Evolutionary conservation across 2,797 vertebrate species (phyloP).

Genomic region (Agapornis canus): DNA sequence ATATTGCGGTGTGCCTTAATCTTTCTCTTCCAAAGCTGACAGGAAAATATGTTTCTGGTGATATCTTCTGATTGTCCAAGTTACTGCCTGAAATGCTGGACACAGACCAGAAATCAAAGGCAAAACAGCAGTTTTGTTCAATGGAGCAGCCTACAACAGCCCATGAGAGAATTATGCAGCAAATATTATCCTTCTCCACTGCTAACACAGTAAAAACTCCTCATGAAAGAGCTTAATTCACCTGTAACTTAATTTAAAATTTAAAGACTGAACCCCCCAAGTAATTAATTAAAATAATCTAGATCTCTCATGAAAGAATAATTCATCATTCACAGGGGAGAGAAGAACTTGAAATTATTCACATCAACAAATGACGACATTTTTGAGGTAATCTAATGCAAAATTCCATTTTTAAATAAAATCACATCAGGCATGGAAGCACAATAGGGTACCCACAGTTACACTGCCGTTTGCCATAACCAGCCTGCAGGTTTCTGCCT

Average conservation of each 20-base stretch:
- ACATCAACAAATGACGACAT: background rate
- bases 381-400: background rate
- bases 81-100: background rate
- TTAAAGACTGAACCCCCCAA: slow-evolving; percentile 29
- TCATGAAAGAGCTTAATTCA: slow-evolving; percentile 53
- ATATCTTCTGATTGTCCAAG: background rate
- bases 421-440: background rate
- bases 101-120: slow-evolving; percentile 15
- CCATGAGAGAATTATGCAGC: slow-evolving; percentile 23
- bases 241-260: slow-evolving; percentile 65
- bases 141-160: background rate
- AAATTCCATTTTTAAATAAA: slow-evolving; percentile 18
- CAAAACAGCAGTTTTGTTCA: background rate
- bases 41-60: background rate
- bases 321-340: slow-evolving; percentile 11
- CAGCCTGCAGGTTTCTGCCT: background rate
- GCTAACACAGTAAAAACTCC: slow-evolving; percentile 35
- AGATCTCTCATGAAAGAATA: slow-evolving; percentile 26
- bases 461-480: background rate
- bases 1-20: background rate
- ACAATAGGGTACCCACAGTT: background rate
- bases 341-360: slow-evolving; percentile 1
- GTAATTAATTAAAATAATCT: slow-evolving; percentile 57
- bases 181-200: slow-evolving; percentile 12
- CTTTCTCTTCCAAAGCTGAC: background rate